Conservation (phyloP, 2,113 vertebrate species). For the Patagioenas fasciata region DNA sequence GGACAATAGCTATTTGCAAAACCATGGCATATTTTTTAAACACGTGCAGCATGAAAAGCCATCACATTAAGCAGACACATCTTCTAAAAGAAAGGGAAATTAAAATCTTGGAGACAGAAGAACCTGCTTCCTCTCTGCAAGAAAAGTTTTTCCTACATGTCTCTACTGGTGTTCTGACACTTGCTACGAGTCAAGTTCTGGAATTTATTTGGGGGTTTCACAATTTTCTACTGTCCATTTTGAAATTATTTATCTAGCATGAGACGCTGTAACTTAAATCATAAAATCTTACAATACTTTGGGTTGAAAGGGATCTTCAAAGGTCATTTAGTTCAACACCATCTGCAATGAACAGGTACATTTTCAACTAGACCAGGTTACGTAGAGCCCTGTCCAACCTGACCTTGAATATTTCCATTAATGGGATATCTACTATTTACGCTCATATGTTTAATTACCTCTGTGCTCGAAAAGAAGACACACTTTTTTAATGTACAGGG, state of each 20-base stretch:
- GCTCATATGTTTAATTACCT: rapidly evolving
- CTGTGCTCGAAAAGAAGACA: neutral
- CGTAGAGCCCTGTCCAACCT: no score
- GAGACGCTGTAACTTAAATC: neutral
- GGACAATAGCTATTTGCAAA: neutral
- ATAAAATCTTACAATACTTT: no score
- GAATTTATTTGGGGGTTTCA: neutral
- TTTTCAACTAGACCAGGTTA: no score
- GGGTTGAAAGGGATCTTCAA: no score
- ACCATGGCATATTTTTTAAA: neutral
- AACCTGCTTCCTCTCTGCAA: neutral
- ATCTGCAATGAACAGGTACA: no score
- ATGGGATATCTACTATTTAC: no score
- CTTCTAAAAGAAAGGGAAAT: neutral
- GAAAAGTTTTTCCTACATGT: neutral
- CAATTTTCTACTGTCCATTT: neutral
- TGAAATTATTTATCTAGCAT: neutral
- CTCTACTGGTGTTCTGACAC: neutral
- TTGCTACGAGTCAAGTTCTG: neutral
- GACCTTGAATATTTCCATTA: no score
- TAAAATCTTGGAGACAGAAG: neutral
- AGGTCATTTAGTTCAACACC: no score
- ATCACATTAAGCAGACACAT: neutral
- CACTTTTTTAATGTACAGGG: neutral
- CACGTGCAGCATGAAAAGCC: neutral